Conservation (phyloP, 2,888 invertebrate genomes). For the Mythimna impura region DNA sequence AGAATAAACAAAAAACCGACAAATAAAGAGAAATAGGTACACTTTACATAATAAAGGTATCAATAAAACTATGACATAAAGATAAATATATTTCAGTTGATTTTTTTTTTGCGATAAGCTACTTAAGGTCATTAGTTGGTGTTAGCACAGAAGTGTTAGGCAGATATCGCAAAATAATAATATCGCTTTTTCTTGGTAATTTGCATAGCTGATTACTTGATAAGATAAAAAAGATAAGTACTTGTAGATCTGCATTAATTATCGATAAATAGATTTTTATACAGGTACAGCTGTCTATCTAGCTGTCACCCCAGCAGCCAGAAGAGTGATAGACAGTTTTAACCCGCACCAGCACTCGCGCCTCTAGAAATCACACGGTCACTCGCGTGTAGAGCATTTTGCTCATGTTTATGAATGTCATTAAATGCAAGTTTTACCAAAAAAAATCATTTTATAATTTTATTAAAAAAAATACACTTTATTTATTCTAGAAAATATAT, state of each 20-base stretch:
- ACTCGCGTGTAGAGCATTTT: too few relatives aligned
- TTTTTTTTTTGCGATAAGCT: slow-evolving; percentile 8
- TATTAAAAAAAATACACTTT: too few relatives aligned
- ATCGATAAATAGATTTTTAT: slow-evolving; percentile 8
- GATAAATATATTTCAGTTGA: not conserved
- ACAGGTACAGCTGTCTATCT: not conserved
- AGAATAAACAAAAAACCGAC: not conserved
- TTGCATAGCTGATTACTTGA: slow-evolving; percentile 24
- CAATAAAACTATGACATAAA: not conserved
- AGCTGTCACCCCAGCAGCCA: not conserved
- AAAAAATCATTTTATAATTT: too few relatives aligned
- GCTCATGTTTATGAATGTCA: too few relatives aligned
- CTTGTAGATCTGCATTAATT: slow-evolving; percentile 8
- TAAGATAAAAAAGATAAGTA: slow-evolving; percentile 28
- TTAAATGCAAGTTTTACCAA: too few relatives aligned
- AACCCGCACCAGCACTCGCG: too few relatives aligned
- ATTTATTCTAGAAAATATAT: too few relatives aligned
- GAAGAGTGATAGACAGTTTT: not conserved
- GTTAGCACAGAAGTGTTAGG: not conserved
- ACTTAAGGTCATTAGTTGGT: slow-evolving; percentile 20
- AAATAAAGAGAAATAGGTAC: not conserved
- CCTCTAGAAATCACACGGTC: too few relatives aligned
- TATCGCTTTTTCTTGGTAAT: slow-evolving; percentile 27
- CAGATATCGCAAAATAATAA: slow-evolving; percentile 12
- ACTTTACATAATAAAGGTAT: slow-evolving; percentile 1